Evolutionary conservation across 2,113 vertebrate species (phyloP).

Genomic region (Melanotaenia duboulayi): DNA sequence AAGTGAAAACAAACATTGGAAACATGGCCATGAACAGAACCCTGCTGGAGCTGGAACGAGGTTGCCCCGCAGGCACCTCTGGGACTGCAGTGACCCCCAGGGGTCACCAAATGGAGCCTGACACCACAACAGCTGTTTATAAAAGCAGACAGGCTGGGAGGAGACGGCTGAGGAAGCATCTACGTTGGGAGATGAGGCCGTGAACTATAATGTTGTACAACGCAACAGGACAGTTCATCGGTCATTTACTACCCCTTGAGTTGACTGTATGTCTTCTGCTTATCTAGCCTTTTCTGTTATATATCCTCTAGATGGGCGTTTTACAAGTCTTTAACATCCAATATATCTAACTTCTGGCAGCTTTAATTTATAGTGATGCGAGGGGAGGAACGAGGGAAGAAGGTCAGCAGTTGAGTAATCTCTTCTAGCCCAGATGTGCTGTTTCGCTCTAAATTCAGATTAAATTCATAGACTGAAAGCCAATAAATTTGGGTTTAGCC

Average conservation of each 20-base stretch:
- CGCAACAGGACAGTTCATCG: slow-evolving; percentile 37
- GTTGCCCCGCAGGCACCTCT: slow-evolving; percentile 66
- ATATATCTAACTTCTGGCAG: slow-evolving; percentile 8
- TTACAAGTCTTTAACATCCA: slow-evolving; percentile 5
- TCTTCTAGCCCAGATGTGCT: slow-evolving; percentile 12
- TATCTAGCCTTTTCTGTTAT: slow-evolving; percentile 29
- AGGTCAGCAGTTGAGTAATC: slow-evolving; percentile 25
- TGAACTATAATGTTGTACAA: slow-evolving; percentile 54
- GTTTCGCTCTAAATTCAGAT: slow-evolving; percentile 5
- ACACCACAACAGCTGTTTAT: slow-evolving; percentile 76
- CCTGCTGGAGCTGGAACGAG: slow-evolving; percentile 56
- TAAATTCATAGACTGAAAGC: background rate
- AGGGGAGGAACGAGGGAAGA: slow-evolving; percentile 11
- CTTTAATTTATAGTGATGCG: slow-evolving; percentile 20
- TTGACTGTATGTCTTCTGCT: slow-evolving; percentile 38
- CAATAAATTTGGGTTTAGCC: slow-evolving; percentile 1
- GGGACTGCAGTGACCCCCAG: slow-evolving; percentile 67
- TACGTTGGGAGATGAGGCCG: slow-evolving; percentile 37
- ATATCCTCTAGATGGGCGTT: slow-evolving; percentile 4
- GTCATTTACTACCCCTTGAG: slow-evolving; percentile 29
- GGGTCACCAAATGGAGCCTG: slow-evolving; percentile 72
- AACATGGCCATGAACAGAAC: slow-evolving; percentile 72
- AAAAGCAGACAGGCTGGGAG: slow-evolving; percentile 67
- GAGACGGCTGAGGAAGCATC: slow-evolving; percentile 50
- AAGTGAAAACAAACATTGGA: slow-evolving; percentile 77